phyloP scores from a whole-genome alignment of 2,113 vertebrate species.

The Tragulus kanchil region DNA sequence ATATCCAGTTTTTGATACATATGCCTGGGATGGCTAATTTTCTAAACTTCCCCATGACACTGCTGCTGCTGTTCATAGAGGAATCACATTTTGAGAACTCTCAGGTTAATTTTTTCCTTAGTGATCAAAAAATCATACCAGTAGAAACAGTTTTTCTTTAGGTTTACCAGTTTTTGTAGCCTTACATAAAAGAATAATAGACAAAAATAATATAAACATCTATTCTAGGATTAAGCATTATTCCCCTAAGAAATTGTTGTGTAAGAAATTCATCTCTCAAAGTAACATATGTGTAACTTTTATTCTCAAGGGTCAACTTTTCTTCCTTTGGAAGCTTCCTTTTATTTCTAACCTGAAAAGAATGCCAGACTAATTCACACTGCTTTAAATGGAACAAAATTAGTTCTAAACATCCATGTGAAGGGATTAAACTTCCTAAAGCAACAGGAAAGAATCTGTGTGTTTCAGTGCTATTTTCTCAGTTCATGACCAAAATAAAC shows the following conservation, averaged over 20 bases:
- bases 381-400: constrained; percentile 5
- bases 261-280: constrained; percentile 11
- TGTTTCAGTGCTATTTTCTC: constrained; percentile 1
- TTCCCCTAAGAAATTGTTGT: neutral
- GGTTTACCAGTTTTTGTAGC: neutral
- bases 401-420: neutral
- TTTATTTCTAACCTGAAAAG: constrained; percentile 44
- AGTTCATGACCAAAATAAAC: neutral
- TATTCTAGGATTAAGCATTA: neutral
- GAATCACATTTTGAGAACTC: neutral
- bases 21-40: neutral
- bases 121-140: neutral
- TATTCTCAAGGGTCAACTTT: neutral
- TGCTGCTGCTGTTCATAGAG: neutral
- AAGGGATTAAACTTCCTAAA: constrained; percentile 21
- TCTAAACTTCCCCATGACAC: neutral
- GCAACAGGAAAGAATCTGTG: neutral
- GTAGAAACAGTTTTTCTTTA: neutral
- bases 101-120: neutral
- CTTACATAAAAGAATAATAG: neutral
- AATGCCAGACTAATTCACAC: neutral
- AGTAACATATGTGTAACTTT: neutral
- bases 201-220: neutral
- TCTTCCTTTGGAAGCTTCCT: constrained; percentile 13
- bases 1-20: neutral